Evolutionary conservation across 2,113 vertebrate species (phyloP).

Genomic region (Osmerus eperlanus): DNA sequence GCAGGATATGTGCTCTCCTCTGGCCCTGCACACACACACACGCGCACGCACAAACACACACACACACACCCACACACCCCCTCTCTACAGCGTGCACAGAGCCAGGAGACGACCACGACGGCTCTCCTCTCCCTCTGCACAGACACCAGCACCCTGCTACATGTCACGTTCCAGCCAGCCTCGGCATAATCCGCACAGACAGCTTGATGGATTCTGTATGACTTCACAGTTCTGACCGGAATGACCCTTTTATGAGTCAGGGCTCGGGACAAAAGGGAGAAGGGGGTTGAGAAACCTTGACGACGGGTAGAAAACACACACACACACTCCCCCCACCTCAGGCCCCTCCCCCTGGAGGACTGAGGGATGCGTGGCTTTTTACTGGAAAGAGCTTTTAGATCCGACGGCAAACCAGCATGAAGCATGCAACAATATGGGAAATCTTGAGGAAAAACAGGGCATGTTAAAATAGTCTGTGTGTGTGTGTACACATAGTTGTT

Average conservation of each 20-base stretch:
- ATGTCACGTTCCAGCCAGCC: background rate
- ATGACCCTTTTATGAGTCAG: constrained; percentile 45
- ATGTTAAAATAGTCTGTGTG: background rate
- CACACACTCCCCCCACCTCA: background rate
- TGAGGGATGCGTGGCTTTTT: too few relatives aligned
- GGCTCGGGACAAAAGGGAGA: constrained; percentile 27
- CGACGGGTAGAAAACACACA: background rate
- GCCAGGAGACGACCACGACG: too few relatives aligned
- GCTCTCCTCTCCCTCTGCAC: too few relatives aligned
- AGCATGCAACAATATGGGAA: too few relatives aligned
- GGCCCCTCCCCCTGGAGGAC: too few relatives aligned
- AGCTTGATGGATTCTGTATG: constrained; percentile 6
- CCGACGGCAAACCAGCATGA: too few relatives aligned
- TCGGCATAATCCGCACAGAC: background rate
- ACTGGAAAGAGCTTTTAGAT: background rate
- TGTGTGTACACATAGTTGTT: background rate
- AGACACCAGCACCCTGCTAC: background rate
- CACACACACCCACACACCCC: too few relatives aligned
- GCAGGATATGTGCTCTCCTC: background rate
- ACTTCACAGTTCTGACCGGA: constrained; percentile 23
- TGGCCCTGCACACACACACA: too few relatives aligned
- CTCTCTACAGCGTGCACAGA: too few relatives aligned
- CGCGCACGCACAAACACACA: too few relatives aligned
- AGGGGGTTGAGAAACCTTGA: constrained; percentile 2
- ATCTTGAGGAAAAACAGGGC: too few relatives aligned